Conservation (phyloP, 2,797 vertebrate genomes). For the Rhabdophis nuchalis region DNA sequence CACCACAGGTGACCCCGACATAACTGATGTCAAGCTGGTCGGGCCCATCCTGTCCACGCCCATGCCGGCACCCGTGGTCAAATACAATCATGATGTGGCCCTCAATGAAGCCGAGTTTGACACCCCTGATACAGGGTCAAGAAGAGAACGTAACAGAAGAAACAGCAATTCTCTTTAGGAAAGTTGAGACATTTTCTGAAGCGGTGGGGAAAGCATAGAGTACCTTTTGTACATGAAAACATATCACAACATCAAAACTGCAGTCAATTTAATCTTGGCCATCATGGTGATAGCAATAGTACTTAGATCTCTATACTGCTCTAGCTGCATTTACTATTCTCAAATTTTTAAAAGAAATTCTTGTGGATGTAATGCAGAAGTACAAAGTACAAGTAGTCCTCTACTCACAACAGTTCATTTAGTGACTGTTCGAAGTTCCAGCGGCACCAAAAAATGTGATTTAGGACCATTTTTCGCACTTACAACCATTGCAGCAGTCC, state of each 20-base stretch:
- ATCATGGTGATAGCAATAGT: neutral
- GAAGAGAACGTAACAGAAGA: neutral
- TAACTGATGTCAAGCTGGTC: too few species aligned
- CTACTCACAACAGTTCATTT: neutral
- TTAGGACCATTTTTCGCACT: too few species aligned
- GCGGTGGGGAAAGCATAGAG: neutral
- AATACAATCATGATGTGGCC: too few species aligned
- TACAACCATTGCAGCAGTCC: too few species aligned
- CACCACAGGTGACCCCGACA: too few species aligned
- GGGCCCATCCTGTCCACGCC: too few species aligned
- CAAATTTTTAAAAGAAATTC: neutral
- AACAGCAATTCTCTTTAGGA: neutral
- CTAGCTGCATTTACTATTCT: neutral
- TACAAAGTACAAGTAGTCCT: neutral
- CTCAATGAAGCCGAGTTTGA: too few species aligned
- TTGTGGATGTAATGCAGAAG: neutral
- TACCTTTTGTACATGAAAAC: neutral
- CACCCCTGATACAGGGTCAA: too few species aligned
- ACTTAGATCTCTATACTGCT: too few species aligned
- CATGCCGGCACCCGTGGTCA: too few species aligned
- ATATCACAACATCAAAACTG: neutral
- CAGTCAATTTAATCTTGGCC: neutral
- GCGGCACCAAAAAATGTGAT: neutral
- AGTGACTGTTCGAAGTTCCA: neutral
- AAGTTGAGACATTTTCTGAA: neutral